Conservation (phyloP, 2,113 vertebrate genomes). For the Xenopus laevis region DNA sequence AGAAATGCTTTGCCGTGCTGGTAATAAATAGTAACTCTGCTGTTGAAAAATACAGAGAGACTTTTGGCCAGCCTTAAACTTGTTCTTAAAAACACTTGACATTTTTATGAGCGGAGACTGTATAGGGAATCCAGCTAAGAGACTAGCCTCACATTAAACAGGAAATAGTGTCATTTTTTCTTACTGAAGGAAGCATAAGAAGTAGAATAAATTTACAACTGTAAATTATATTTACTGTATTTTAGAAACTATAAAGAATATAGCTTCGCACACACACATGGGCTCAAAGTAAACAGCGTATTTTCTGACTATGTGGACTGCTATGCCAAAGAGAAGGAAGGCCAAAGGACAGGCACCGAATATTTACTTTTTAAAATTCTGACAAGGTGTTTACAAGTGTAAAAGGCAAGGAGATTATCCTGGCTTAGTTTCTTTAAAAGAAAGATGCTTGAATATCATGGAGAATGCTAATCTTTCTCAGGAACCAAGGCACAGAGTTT, state of each 20-base stretch:
- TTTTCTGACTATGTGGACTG: constrained; percentile 17
- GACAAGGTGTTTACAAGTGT: constrained; percentile 41
- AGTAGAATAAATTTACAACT: constrained; percentile 40
- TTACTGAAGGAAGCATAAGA: constrained; percentile 41
- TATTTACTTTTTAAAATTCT: constrained; percentile 26
- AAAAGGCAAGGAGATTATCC: constrained; percentile 15
- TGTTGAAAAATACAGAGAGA: constrained; percentile 48
- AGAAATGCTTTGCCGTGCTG: constrained; percentile 40
- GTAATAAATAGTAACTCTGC: constrained; percentile 50
- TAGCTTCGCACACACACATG: constrained; percentile 17
- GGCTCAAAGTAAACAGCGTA: constrained; percentile 15
- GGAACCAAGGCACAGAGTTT: constrained; percentile 54
- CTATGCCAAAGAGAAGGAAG: constrained; percentile 14
- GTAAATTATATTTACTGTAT: constrained; percentile 40
- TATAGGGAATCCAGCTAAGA: constrained; percentile 51
- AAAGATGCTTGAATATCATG: constrained; percentile 25
- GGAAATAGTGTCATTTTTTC: constrained; percentile 44
- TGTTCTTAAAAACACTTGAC: constrained; percentile 53
- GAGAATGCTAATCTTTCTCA: constrained; percentile 54
- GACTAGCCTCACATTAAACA: constrained; percentile 55
- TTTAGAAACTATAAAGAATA: constrained; percentile 27
- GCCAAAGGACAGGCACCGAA: constrained; percentile 11
- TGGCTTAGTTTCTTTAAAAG: constrained; percentile 28
- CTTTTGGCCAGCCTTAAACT: constrained; percentile 49
- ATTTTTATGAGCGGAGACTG: constrained; percentile 57